Evolutionary conservation across 1,140 invertebrate species (phyloP), one percentile per base, ranked within the genome.

Genomic region (Zaprionus africanus): DNA sequence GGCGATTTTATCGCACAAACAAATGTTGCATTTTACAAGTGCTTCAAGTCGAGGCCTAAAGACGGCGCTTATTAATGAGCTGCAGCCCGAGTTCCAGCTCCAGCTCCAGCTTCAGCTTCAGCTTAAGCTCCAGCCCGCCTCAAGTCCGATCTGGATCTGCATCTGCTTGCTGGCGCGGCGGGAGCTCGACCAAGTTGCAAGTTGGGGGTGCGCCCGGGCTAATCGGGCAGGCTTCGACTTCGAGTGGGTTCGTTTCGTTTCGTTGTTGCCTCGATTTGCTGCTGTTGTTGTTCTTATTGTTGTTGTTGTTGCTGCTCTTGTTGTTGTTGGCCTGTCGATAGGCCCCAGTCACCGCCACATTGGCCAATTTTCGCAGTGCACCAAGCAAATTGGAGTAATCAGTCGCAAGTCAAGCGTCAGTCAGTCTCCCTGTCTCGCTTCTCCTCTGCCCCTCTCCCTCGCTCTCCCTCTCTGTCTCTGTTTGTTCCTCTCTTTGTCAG

Each of bases 11-110:
- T 91, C 88, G 88, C 82, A 76, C 81, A 91, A 91, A 91, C 90
- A 91, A 91, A 91, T 91, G 90, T 90, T 91, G 88, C 90, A 84
- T 88, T 88, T 88, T 88, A 88, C 85, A 88, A 88, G 85, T 84
- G 84, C 85, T 88, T 90, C 85, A 90, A 90, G 85, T 85, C 76
- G 31, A 46, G 31, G 56, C 34, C 75, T 88, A 87, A 87, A 87
- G 84, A 88, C 84, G 84, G 81, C 78, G 84, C 85, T 87, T 87
- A 87, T 87, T 87, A 87, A 87, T 87, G 84, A 87, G 84, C 81
- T 82, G 53, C 6, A 68, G 43, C 76, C 34, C 22, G 7, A 54
- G 24, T n/a, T 38, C 36, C 36, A 38, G 36, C 31, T 28, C n/a
- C 36, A 49, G 36, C 64, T 51, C 11, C 26, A 46, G 36, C 34